Evolutionary conservation across 2,888 invertebrate species (phyloP).

Genomic region (Enoplolaimus lenunculus): DNA sequence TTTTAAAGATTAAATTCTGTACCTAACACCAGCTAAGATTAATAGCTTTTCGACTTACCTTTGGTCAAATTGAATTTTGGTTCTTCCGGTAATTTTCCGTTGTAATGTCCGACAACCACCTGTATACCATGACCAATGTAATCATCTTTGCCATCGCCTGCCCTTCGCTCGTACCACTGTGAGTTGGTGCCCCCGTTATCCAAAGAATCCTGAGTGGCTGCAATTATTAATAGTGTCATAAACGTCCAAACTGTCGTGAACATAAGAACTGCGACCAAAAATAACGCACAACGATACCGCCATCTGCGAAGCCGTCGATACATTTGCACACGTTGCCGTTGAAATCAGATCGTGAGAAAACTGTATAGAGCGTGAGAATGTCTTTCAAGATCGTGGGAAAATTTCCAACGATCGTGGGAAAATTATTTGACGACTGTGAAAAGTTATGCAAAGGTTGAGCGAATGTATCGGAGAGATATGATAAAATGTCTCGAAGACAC

Average conservation of each 20-base stretch:
- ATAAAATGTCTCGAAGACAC: too few relatives aligned
- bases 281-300: conserved; percentile 23
- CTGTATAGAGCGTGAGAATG: too few relatives aligned
- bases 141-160: conserved; percentile 23
- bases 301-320: conserved; percentile 16
- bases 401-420: too few relatives aligned
- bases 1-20: neutral
- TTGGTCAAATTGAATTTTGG: conserved; percentile 32
- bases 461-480: too few relatives aligned
- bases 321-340: too few relatives aligned
- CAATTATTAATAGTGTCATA: conserved; percentile 33
- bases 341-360: too few relatives aligned
- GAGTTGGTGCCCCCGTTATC: neutral
- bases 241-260: conserved; percentile 34
- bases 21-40: neutral
- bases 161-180: conserved; percentile 11
- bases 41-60: conserved; percentile 25
- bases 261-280: conserved; percentile 27
- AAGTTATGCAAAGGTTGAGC: too few relatives aligned
- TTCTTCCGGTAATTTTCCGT: conserved; percentile 36
- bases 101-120: conserved; percentile 39
- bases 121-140: conserved; percentile 29
- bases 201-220: conserved; percentile 29
- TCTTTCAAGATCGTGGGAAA: too few relatives aligned
- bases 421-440: too few relatives aligned